Base-by-base conservation (phyloP, 1,140 invertebrate genomes). In the Hycleus cichorii region DNA sequence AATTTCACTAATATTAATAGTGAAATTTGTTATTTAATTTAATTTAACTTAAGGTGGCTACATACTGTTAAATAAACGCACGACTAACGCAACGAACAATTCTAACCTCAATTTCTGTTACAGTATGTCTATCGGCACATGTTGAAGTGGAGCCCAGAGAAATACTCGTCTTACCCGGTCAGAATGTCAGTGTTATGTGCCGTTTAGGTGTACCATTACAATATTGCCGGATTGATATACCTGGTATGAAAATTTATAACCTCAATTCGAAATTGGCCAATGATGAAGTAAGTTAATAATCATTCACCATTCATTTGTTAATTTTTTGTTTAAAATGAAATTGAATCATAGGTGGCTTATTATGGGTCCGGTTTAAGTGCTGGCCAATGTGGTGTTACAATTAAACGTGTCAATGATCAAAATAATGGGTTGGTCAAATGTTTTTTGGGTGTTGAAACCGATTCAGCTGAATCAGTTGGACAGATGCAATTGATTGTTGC, bases 361-460 rank as follows among this genome's bases (percentile, higher is more conserved):
- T 77, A 71, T 53, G 83, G 83, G 2, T 65, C 65, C 0, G 82
- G 82, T 2, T 57, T 81, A 0, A 70, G 80, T 47, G 66, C 69
- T 10, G 87, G 87, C 1, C 78, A 88, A 56, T 90, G 88, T 63
- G 87, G 87, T 2, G 80, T 85, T 3, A 78, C 72, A 11, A 84
- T 89, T 43, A 71, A 78, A 8, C 74, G 74, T 32, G 78, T 88
- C 3, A 78, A 76, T 51, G 82, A 85, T 39, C 76, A 72, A 50
- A 77, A 86, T 64, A 84, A 89, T 68, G 88, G 88, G 2, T 75
- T 79, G 45, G 80, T 88, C 54, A 82, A 80, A 45, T 90, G 87
- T 64, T 79, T 76, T 10, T 63, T 87, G 26, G 80, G 80, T 0
- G 74, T 81, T 0, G 60, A 68, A 40, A 72, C 72, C 11, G 76